A percentile compares a stretch with the other conserved stretches of the same genome.
These are phyloP conservation scores for Drosophila equinoxialis DNA, from an alignment of 1,140 invertebrate species.

Conservation along the genomic window DNA sequence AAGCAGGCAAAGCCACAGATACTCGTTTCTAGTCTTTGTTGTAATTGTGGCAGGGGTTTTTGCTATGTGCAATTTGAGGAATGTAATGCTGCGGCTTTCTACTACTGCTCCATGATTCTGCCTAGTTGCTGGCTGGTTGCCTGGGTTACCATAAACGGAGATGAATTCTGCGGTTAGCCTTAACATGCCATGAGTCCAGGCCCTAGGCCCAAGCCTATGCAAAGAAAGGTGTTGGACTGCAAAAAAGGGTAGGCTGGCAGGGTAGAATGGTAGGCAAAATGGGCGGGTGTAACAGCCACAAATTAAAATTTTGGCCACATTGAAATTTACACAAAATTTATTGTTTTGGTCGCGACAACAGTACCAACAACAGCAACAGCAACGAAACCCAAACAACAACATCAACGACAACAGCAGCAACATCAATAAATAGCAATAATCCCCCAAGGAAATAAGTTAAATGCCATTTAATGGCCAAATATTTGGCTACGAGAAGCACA, in stretches of 20 bases:
- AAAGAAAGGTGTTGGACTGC: slow-evolving; percentile 55
- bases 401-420: slow-evolving; percentile 27
- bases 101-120: not conserved
- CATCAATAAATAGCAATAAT: slow-evolving; percentile 34
- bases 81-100: slow-evolving; percentile 39
- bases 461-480: slow-evolving; percentile 63
- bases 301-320: slow-evolving; percentile 76
- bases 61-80: slow-evolving; percentile 48
- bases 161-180: slow-evolving; percentile 68
- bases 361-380: slow-evolving; percentile 35
- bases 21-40: slow-evolving; percentile 44
- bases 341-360: slow-evolving; percentile 62
- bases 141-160: slow-evolving; percentile 52
- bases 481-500: slow-evolving; percentile 44
- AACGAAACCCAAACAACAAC: slow-evolving; percentile 48
- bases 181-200: not conserved
- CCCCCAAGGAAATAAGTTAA: slow-evolving; percentile 67
- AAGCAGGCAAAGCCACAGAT: slow-evolving; percentile 16
- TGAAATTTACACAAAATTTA: slow-evolving; percentile 71
- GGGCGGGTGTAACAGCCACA: slow-evolving; percentile 46
- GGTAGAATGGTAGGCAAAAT: slow-evolving; percentile 14
- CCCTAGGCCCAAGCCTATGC: slow-evolving; percentile 1
- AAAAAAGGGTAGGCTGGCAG: slow-evolving; percentile 4
- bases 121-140: slow-evolving; percentile 4
- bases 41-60: slow-evolving; percentile 58